Evolutionary conservation across 2,797 vertebrate species (phyloP).

Genomic region (Mus spretus): DNA sequence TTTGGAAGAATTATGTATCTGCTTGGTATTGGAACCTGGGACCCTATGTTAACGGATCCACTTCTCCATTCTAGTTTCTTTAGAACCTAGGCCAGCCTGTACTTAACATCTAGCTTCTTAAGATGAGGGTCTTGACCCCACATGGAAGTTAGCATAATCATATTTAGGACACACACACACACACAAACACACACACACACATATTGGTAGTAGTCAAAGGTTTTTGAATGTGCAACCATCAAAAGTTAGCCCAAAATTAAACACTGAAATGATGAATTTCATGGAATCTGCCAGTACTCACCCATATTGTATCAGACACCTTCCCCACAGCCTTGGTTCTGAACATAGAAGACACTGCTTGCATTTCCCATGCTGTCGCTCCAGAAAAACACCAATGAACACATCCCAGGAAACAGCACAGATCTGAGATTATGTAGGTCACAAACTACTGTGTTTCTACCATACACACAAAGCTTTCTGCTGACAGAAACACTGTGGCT

Average conservation of each 20-base stretch:
- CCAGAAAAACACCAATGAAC: not conserved
- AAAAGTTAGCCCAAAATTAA: not conserved
- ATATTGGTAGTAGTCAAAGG: not conserved
- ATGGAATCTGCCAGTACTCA: not conserved
- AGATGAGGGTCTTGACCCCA: not conserved
- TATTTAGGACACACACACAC: not conserved
- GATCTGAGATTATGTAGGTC: not conserved
- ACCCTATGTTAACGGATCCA: not conserved
- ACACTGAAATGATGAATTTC: not conserved
- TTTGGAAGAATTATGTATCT: not conserved
- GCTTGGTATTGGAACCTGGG: not conserved
- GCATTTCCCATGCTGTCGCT: rapidly evolving
- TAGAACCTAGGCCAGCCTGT: not conserved
- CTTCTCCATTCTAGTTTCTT: not conserved
- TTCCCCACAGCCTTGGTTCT: not conserved
- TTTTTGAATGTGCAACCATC: not conserved
- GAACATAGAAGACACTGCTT: not conserved
- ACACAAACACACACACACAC: not conserved
- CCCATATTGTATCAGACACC: not conserved
- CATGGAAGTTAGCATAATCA: not conserved
- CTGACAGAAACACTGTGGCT: not conserved
- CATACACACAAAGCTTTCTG: not conserved
- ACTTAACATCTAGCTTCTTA: not conserved
- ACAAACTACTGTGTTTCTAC: not conserved
- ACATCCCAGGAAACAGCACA: not conserved